Conservation (phyloP, 2,888 invertebrate genomes). For the Epiblema foenella region DNA sequence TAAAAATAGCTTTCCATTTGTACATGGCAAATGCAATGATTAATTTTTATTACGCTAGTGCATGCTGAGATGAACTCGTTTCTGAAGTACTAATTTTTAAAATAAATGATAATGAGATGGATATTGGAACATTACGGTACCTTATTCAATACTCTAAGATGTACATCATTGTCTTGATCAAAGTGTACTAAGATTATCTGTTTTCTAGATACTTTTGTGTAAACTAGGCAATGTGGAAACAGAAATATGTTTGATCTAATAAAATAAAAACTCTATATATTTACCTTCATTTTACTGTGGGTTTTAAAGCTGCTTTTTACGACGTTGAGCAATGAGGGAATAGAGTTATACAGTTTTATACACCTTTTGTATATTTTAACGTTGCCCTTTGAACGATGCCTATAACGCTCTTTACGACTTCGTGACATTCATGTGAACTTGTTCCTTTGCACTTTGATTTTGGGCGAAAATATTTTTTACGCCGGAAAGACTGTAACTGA, state of each 20-base stretch:
- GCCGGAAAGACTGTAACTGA: background rate
- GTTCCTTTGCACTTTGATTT: constrained; percentile 38
- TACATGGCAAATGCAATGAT: too few relatives aligned
- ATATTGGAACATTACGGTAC: too few relatives aligned
- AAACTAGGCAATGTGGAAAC: background rate
- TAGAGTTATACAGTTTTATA: constrained; percentile 73
- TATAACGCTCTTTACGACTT: constrained; percentile 36
- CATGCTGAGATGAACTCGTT: too few relatives aligned
- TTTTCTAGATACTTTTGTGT: background rate
- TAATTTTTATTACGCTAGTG: too few relatives aligned
- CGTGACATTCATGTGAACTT: constrained; percentile 42
- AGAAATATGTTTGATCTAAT: constrained; percentile 61
- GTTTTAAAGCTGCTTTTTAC: constrained; percentile 71
- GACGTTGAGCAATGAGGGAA: constrained; percentile 59
- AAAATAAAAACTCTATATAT: constrained; percentile 75
- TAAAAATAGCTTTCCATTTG: too few relatives aligned
- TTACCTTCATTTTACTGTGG: constrained; percentile 72
- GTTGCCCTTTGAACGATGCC: constrained; percentile 47
- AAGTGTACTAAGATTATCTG: background rate
- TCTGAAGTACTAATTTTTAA: too few relatives aligned
- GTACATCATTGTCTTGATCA: too few relatives aligned
- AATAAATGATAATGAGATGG: too few relatives aligned
- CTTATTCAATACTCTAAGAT: too few relatives aligned
- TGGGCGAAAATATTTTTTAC: constrained; percentile 14
- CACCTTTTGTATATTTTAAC: constrained; percentile 80